A percentile compares a stretch with the other conserved stretches of the same genome.
Conservation (phyloP, 2,888 invertebrate species). For the Ischnus inquisitorius region DNA sequence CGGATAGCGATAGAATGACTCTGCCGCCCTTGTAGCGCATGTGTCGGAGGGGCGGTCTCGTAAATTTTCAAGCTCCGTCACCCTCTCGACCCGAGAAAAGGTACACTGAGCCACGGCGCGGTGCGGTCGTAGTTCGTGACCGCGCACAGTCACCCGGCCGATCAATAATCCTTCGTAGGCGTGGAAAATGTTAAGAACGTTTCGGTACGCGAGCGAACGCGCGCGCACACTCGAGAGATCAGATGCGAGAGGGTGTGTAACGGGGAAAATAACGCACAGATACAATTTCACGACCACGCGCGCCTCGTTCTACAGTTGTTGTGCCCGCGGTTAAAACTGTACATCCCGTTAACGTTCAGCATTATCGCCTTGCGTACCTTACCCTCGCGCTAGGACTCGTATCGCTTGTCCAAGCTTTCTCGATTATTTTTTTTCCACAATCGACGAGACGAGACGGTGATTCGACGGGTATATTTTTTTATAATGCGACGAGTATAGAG, state of each 20-base stretch:
- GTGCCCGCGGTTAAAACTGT: constrained; percentile 1
- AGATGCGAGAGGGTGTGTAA: constrained; percentile 23
- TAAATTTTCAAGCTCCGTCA: constrained; percentile 23
- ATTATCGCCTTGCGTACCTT: neutral
- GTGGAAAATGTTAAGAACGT: constrained; percentile 26
- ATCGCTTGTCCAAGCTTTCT: neutral
- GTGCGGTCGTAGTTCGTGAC: constrained; percentile 35
- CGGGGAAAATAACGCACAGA: constrained; percentile 62
- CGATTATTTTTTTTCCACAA: neutral
- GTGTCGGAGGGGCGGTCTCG: constrained; percentile 31
- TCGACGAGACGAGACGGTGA: neutral
- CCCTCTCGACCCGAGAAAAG: constrained; percentile 31
- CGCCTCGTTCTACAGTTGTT: constrained; percentile 38
- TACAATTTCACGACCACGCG: constrained; percentile 67
- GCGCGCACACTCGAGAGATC: constrained; percentile 14
- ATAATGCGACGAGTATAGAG: neutral
- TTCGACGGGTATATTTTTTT: neutral
- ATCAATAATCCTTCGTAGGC: constrained; percentile 64
- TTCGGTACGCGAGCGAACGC: constrained; percentile 32
- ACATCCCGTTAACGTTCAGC: constrained; percentile 11
- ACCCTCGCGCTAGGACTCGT: neutral
- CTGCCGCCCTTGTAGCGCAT: constrained; percentile 40
- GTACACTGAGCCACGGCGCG: constrained; percentile 24
- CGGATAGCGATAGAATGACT: neutral
- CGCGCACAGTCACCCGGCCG: constrained; percentile 62